Evolutionary conservation across 2,888 invertebrate genomes (phyloP).

Genomic region (Urechis unicinctus): DNA sequence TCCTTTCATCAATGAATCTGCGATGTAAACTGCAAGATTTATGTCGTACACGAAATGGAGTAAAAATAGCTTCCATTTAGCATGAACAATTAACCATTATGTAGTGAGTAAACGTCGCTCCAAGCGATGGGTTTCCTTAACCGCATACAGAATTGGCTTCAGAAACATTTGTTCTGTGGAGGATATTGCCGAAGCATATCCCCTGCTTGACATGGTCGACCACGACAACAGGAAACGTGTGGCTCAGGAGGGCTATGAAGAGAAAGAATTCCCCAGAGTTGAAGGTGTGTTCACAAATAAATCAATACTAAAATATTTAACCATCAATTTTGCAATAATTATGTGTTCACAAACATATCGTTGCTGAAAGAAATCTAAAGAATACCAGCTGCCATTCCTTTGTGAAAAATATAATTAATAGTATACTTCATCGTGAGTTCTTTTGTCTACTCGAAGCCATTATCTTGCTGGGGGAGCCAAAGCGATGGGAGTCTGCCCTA

Average conservation of each 20-base stretch:
- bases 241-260: constrained; percentile 7
- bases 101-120: not conserved
- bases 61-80: too few species aligned
- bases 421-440: too few species aligned
- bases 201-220: constrained; percentile 49
- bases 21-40: not conserved
- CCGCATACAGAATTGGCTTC: constrained; percentile 41
- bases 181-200: constrained; percentile 43
- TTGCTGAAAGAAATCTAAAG: too few species aligned
- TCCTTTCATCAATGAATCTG: constrained; percentile 28
- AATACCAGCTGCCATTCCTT: too few species aligned
- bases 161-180: constrained; percentile 43
- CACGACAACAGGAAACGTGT: constrained; percentile 41
- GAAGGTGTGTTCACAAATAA: not conserved
- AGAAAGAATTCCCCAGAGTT: not conserved
- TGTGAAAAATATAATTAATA: too few species aligned
- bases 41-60: too few species aligned
- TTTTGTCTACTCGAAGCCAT: constrained; percentile 35
- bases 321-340: too few species aligned
- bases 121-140: constrained; percentile 1
- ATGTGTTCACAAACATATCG: too few species aligned
- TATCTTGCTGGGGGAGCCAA: constrained; percentile 47
- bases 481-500: constrained; percentile 46
- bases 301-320: too few species aligned
- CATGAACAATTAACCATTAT: not conserved